phyloP scores from a whole-genome alignment of 2,797 vertebrate species.

The Microctenopoma steveboyesi region DNA sequence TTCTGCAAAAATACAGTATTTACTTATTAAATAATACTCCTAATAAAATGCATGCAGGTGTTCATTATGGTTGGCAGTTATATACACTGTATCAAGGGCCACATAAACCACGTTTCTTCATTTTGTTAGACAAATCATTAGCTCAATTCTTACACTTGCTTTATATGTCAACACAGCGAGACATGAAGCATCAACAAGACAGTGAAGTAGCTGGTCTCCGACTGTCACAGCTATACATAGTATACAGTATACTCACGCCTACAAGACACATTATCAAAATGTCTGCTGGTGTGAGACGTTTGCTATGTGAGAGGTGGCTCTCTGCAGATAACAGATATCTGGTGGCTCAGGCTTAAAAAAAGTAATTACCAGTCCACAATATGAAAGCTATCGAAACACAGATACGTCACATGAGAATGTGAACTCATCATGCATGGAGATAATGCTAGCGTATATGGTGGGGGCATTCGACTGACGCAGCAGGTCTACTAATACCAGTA shows the following conservation, averaged over 20 bases:
- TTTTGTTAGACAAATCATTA: slow-evolving; percentile 2
- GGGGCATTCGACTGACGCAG: slow-evolving; percentile 18
- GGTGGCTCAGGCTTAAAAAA: slow-evolving; percentile 10
- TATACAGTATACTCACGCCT: neutral
- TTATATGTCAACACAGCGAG: neutral
- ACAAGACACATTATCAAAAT: slow-evolving; percentile 5
- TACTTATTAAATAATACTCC: slow-evolving; percentile 5
- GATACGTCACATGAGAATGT: neutral
- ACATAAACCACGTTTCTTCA: neutral
- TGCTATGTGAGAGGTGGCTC: too few species aligned
- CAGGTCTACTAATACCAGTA: slow-evolving; percentile 20
- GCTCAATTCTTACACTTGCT: slow-evolving; percentile 7
- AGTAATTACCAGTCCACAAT: slow-evolving; percentile 32
- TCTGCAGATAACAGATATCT: slow-evolving; percentile 9
- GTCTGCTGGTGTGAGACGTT: slow-evolving; percentile 2
- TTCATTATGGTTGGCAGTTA: slow-evolving; percentile 20
- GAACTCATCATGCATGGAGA: slow-evolving; percentile 22
- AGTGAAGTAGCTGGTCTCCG: neutral
- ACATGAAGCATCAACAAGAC: neutral
- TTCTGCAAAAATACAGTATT: neutral
- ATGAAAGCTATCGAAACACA: neutral
- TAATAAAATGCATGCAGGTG: neutral
- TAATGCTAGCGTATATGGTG: slow-evolving; percentile 2
- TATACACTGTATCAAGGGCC: slow-evolving; percentile 3
- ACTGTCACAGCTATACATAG: neutral